Evolutionary conservation across 1,140 invertebrate genomes (phyloP).

Genomic region (Cydia amplana): DNA sequence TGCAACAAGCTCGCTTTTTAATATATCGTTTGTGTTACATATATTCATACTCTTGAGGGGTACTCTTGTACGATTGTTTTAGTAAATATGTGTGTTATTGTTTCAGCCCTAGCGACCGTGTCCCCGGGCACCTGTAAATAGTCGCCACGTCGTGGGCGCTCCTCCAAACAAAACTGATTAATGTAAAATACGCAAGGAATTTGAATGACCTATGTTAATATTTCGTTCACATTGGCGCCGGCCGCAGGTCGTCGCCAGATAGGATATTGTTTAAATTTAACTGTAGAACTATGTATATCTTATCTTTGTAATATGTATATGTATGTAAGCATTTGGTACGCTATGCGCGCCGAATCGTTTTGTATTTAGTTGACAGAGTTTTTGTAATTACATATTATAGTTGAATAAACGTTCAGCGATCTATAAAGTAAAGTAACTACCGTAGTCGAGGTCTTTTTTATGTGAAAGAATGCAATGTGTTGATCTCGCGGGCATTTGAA

Average conservation of each 20-base stretch:
- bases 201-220: conserved; percentile 58
- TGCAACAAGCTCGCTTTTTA: too few relatives aligned
- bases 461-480: conserved; percentile 69
- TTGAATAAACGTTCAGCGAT: conserved; percentile 53
- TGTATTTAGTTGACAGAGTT: conserved; percentile 77
- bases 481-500: conserved; percentile 72
- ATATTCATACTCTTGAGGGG: too few relatives aligned
- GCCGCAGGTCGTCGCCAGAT: conserved; percentile 46
- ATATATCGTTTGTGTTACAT: too few relatives aligned
- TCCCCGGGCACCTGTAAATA: conserved; percentile 21
- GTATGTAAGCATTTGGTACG: conserved; percentile 71
- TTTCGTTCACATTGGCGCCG: conserved; percentile 42
- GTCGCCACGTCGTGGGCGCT: conserved; percentile 33
- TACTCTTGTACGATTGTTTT: neutral
- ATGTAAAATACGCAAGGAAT: conserved; percentile 64
- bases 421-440: conserved; percentile 38
- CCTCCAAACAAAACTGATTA: conserved; percentile 44
- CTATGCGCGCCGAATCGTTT: conserved; percentile 70
- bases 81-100: neutral
- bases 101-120: conserved; percentile 3
- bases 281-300: conserved; percentile 69
- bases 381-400: conserved; percentile 76
- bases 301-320: conserved; percentile 73
- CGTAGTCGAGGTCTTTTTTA: conserved; percentile 72
- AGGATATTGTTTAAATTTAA: conserved; percentile 68